Conservation (phyloP, 2,113 vertebrate species). For the Hystrix cristata region DNA sequence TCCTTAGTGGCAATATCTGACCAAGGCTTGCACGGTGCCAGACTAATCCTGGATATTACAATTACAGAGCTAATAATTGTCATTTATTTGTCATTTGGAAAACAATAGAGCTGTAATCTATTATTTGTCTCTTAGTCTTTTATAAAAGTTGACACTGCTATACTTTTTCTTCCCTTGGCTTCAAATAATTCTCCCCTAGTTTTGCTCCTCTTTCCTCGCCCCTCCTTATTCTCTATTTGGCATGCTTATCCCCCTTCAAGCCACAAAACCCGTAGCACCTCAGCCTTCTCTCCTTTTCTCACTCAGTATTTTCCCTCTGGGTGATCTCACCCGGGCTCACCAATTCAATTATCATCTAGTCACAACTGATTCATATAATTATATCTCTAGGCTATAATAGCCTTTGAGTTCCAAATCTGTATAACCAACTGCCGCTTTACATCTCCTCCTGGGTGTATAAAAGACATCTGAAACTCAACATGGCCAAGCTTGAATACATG, state of each 20-base stretch:
- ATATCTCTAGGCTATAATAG: constrained; percentile 30
- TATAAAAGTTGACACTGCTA: not conserved
- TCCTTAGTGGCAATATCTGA: not conserved
- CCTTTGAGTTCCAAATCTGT: constrained; percentile 38
- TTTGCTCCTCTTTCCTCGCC: not conserved
- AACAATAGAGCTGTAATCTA: not conserved
- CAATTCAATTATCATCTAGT: constrained; percentile 58
- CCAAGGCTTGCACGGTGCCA: not conserved
- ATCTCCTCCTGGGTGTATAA: constrained; percentile 30
- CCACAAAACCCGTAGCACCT: not conserved
- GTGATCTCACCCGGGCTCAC: constrained; percentile 43
- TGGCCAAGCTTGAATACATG: constrained; percentile 8
- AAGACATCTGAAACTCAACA: constrained; percentile 47
- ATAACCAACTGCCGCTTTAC: constrained; percentile 14
- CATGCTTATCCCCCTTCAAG: not conserved
- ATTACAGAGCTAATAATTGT: not conserved
- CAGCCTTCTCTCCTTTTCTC: constrained; percentile 16
- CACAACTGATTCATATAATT: constrained; percentile 57
- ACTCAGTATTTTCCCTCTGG: not conserved
- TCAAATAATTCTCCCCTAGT: not conserved
- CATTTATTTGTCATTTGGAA: not conserved
- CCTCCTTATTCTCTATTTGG: not conserved
- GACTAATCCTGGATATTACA: not conserved
- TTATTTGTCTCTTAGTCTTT: not conserved
- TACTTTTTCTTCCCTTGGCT: not conserved